These are phyloP conservation scores for Mystacides longicornis DNA, from an alignment of 2,888 invertebrate genomes.

Conservation along the genomic window DNA sequence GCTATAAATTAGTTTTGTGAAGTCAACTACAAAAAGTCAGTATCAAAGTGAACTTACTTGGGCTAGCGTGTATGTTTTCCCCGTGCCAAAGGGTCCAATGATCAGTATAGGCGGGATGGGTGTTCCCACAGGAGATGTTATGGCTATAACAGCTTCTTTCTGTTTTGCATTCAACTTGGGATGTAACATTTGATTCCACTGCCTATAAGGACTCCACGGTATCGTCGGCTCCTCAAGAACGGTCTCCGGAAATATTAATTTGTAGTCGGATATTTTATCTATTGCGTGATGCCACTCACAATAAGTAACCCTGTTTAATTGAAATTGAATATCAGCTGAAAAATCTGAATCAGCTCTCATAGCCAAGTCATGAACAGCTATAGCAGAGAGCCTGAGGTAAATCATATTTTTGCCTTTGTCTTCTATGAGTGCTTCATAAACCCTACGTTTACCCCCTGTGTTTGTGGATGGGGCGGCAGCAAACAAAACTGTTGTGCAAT, in stretches of 20 bases:
- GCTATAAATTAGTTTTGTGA: background rate
- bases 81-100: conserved; percentile 80
- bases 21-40: background rate
- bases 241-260: conserved; percentile 65
- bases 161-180: conserved; percentile 67
- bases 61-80: conserved; percentile 78
- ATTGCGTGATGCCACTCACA: conserved; percentile 82
- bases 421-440: conserved; percentile 70
- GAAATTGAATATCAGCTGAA: conserved; percentile 69
- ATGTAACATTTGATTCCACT: conserved; percentile 59
- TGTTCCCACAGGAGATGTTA: conserved; percentile 57
- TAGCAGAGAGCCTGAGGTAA: conserved; percentile 62
- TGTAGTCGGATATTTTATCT: conserved; percentile 64
- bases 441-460: conserved; percentile 38
- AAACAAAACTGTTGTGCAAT: conserved; percentile 63
- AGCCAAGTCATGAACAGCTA: conserved; percentile 55
- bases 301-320: conserved; percentile 69
- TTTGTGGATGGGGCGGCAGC: conserved; percentile 31
- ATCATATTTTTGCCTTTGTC: conserved; percentile 75
- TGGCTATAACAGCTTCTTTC: conserved; percentile 68
- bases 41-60: conserved; percentile 33
- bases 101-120: conserved; percentile 64
- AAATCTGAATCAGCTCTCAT: conserved; percentile 57
- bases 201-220: conserved; percentile 61
- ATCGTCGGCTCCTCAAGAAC: conserved; percentile 55